Evolutionary conservation across 1,140 invertebrate species (phyloP).

Genomic region (Pseudomyrmex concolor): DNA sequence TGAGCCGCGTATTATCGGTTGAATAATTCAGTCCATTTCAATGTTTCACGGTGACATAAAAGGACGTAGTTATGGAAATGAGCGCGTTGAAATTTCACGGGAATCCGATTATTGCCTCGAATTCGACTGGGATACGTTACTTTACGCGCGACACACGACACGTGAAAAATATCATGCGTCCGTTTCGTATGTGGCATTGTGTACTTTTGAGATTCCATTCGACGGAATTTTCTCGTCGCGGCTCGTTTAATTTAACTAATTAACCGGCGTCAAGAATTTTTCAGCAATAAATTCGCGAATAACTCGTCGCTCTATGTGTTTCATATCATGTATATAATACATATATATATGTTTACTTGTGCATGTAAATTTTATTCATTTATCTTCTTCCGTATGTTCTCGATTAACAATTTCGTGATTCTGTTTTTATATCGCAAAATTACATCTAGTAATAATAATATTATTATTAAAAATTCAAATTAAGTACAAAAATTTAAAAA

Average conservation of each 20-base stretch:
- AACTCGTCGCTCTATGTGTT: conserved; percentile 20
- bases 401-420: not conserved
- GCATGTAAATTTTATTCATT: not conserved
- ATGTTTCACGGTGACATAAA: conserved; percentile 29
- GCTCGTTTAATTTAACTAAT: conserved; percentile 44
- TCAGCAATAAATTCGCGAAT: conserved; percentile 8
- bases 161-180: conserved; percentile 55
- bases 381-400: not conserved
- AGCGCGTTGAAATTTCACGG: conserved; percentile 52
- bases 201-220: conserved; percentile 37
- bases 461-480: too few relatives aligned
- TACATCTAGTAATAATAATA: too few relatives aligned
- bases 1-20: conserved; percentile 33
- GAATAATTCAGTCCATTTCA: conserved; percentile 57
- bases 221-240: conserved; percentile 49
- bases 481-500: too few relatives aligned
- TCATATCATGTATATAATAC: not conserved
- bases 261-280: conserved; percentile 35
- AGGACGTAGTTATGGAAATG: conserved; percentile 61
- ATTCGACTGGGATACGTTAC: conserved; percentile 42
- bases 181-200: conserved; percentile 21
- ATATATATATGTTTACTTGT: not conserved
- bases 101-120: conserved; percentile 54
- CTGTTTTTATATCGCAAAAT: too few relatives aligned
- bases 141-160: not conserved